These are phyloP conservation scores for Hedychridium roseum DNA, from an alignment of 2,888 invertebrate genomes.

Conservation along the genomic window DNA sequence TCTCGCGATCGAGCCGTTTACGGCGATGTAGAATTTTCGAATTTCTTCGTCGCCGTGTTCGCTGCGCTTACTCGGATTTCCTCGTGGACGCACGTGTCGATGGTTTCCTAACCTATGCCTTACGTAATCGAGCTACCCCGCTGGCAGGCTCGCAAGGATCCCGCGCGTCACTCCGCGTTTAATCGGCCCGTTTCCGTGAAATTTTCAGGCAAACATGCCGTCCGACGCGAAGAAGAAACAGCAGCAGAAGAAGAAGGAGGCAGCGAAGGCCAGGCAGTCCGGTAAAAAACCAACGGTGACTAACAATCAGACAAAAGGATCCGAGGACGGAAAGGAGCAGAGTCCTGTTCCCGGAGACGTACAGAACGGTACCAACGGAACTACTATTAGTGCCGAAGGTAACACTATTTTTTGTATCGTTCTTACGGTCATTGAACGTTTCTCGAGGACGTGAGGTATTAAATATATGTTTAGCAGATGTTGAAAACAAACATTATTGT, in stretches of 20 bases:
- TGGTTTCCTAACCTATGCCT: constrained; percentile 27
- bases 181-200: constrained; percentile 3
- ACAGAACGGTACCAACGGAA: constrained; percentile 67
- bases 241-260: constrained; percentile 96
- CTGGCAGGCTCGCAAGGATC: constrained; percentile 1
- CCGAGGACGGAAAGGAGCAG: constrained; percentile 68
- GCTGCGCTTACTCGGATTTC: neutral
- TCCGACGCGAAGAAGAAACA: constrained; percentile 99
- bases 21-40: constrained; percentile 21
- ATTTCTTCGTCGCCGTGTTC: constrained; percentile 14
- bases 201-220: constrained; percentile 76
- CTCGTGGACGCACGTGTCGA: constrained; percentile 12
- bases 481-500: too few relatives aligned
- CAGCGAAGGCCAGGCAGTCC: constrained; percentile 77
- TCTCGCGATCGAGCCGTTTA: constrained; percentile 15
- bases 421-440: too few relatives aligned
- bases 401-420: too few relatives aligned
- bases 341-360: constrained; percentile 57
- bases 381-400: constrained; percentile 76
- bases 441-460: too few relatives aligned
- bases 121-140: constrained; percentile 26
- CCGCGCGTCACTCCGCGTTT: constrained; percentile 17
- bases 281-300: constrained; percentile 50
- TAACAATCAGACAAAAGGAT: constrained; percentile 57
- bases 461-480: too few relatives aligned